Evolutionary conservation across 1,140 invertebrate genomes (phyloP).

Genomic region (Agrilus planipennis): DNA sequence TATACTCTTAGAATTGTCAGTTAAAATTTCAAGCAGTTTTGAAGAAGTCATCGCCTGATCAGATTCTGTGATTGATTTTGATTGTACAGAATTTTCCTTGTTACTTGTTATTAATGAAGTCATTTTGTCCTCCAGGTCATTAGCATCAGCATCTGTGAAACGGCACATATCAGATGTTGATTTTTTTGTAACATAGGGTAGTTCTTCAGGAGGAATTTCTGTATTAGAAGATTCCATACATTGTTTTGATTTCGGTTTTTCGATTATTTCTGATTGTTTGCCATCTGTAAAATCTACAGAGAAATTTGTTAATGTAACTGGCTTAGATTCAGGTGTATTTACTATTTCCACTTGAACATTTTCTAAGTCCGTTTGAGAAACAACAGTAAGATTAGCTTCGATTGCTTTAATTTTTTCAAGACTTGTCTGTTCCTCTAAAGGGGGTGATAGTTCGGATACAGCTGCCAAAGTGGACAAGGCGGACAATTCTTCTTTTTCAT

Average conservation of each 20-base stretch:
- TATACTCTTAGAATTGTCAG: slow-evolving; percentile 22
- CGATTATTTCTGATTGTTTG: background rate
- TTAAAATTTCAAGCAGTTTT: slow-evolving; percentile 38
- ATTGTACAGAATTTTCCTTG: too few species aligned
- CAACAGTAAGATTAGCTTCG: background rate
- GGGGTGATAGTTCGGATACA: slow-evolving; percentile 11
- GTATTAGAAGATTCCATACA: too few species aligned
- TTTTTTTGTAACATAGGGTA: too few species aligned
- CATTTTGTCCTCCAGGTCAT: too few species aligned
- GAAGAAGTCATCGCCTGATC: too few species aligned
- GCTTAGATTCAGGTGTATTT: slow-evolving; percentile 14
- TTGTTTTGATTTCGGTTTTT: background rate
- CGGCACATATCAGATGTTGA: too few species aligned
- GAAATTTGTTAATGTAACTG: slow-evolving; percentile 21
- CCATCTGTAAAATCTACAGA: slow-evolving; percentile 25
- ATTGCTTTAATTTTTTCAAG: slow-evolving; percentile 3
- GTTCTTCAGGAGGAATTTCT: too few species aligned
- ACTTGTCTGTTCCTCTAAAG: background rate
- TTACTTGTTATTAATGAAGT: too few species aligned
- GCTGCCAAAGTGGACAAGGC: slow-evolving; percentile 16
- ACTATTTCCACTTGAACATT: slow-evolving; percentile 31
- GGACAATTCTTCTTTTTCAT: slow-evolving; percentile 21
- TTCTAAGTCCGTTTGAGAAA: slow-evolving; percentile 22
- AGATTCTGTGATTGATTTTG: too few species aligned
- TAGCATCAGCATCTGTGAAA: too few species aligned